Evolutionary conservation across 2,797 vertebrate genomes (phyloP).

Genomic region (Myripristis murdjan): DNA sequence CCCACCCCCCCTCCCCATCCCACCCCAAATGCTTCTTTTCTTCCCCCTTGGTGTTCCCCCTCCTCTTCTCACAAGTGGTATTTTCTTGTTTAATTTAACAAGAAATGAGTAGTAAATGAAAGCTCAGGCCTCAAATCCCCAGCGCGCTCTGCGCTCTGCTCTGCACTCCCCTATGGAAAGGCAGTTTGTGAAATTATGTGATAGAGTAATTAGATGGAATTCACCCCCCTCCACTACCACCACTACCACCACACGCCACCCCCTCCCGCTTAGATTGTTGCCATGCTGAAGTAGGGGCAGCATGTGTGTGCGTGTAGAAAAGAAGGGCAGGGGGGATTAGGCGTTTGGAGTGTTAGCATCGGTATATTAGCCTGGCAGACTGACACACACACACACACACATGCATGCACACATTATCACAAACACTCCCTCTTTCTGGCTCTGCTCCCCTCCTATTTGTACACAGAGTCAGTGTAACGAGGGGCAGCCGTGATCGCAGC

Average conservation of each 20-base stretch:
- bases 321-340: constrained; percentile 41
- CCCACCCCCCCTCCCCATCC: no score
- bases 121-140: constrained; percentile 94
- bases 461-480: constrained; percentile 92
- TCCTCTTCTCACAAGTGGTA: constrained; percentile 87
- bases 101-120: constrained; percentile 97
- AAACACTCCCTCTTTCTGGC: constrained; percentile 80
- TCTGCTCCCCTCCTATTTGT: constrained; percentile 96
- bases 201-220: constrained; percentile 99
- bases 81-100: constrained; percentile 99
- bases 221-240: constrained; percentile 71
- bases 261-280: constrained; percentile 89
- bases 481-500: constrained; percentile 94
- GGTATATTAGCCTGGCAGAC: constrained; percentile 90
- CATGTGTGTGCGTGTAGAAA: constrained; percentile 27
- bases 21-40: no score
- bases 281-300: constrained; percentile 77
- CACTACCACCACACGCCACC: constrained; percentile 12
- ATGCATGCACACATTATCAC: constrained; percentile 75
- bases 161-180: constrained; percentile 96
- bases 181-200: constrained; percentile 99
- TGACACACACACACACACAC: constrained; percentile 47
- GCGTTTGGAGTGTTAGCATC: constrained; percentile 65
- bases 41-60: constrained; percentile 39
- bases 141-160: constrained; percentile 91